Conservation (phyloP, 2,888 invertebrate species). For the Netelia fuscicornis region DNA sequence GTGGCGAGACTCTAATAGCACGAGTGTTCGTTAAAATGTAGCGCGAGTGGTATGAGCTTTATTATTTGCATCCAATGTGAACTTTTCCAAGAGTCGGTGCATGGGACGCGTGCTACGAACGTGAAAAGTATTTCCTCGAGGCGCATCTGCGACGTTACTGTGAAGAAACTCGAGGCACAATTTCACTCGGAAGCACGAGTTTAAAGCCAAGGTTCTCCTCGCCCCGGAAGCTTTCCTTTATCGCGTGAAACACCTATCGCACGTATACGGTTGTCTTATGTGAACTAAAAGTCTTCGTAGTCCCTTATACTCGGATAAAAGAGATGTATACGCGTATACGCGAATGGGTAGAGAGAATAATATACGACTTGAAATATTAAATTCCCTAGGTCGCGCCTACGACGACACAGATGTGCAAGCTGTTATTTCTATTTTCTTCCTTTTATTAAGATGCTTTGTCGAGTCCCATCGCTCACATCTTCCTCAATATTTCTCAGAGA, state of each 20-base stretch:
- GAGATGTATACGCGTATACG: background rate
- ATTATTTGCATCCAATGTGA: too few species aligned
- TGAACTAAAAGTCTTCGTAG: background rate
- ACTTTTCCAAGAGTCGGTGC: too few species aligned
- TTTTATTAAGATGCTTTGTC: slow-evolving; percentile 1
- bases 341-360: background rate
- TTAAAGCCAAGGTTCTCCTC: background rate
- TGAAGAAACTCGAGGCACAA: slow-evolving; percentile 21
- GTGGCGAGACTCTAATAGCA: too few species aligned
- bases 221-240: slow-evolving; percentile 1
- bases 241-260: slow-evolving; percentile 41
- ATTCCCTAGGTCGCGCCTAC: background rate
- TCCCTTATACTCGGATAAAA: background rate
- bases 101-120: too few species aligned
- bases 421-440: background rate
- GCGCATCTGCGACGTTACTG: too few species aligned
- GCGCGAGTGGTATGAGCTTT: too few species aligned
- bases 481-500: background rate
- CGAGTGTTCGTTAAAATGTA: too few species aligned
- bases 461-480: background rate
- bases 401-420: background rate
- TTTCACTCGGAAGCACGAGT: slow-evolving; percentile 21
- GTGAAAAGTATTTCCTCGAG: too few species aligned
- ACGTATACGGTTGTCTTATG: slow-evolving; percentile 6
- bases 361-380: slow-evolving; percentile 29